Conservation (phyloP, 2,113 vertebrate genomes). For the Centropus unirufus region DNA sequence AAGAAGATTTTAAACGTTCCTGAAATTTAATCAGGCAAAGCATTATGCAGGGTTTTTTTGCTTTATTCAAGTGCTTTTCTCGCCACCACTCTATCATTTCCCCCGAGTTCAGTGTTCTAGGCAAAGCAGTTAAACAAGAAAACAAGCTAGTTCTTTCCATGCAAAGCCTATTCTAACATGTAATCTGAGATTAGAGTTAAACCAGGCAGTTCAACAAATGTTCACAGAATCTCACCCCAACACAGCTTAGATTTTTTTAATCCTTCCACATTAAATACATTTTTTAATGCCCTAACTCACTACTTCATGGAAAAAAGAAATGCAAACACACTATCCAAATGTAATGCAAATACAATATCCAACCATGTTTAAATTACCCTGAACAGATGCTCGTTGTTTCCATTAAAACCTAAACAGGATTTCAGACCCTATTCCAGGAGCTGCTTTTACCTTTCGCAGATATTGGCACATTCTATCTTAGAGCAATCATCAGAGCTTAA, state of each 20-base stretch:
- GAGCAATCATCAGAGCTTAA: background rate
- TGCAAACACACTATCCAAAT: background rate
- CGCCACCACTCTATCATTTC: background rate
- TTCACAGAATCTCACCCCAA: background rate
- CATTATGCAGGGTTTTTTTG: background rate
- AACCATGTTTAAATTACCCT: background rate
- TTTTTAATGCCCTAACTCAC: background rate
- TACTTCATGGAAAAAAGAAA: background rate
- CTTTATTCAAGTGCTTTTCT: background rate
- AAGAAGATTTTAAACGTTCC: background rate
- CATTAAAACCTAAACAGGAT: background rate
- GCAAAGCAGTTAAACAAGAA: background rate
- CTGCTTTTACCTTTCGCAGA: background rate
- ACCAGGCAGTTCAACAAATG: background rate
- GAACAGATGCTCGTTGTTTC: background rate
- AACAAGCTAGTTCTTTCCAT: rapidly evolving
- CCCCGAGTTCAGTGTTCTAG: rapidly evolving
- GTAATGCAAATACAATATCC: background rate
- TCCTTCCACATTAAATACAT: background rate
- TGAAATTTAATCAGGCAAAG: background rate
- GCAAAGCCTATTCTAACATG: background rate
- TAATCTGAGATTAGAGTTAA: background rate
- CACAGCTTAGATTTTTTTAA: background rate
- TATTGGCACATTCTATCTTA: background rate
- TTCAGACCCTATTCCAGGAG: background rate